Evolutionary conservation across 30 jellyfish, hydroid and myxozoan genomes (phyloP).

Genomic region (Turritopsis rubra): DNA sequence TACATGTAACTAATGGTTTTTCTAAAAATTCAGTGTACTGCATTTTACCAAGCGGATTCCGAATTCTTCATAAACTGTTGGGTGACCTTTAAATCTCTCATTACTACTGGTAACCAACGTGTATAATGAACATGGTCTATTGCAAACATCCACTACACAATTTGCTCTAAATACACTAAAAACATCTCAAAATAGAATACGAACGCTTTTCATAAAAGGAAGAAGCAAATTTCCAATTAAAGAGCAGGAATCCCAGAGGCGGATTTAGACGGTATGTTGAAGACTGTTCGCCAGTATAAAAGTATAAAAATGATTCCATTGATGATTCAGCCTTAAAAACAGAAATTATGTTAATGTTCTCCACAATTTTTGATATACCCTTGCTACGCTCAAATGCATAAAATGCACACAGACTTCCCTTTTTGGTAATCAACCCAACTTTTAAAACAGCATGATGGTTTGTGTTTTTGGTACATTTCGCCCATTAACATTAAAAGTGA

Average conservation of each 20-base stretch:
- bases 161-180: not conserved
- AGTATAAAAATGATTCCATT: too few relatives aligned
- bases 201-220: slow-evolving; percentile 2
- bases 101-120: slow-evolving; percentile 17
- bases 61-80: slow-evolving; percentile 32
- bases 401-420: slow-evolving; percentile 11
- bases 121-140: slow-evolving; percentile 29
- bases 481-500: slow-evolving; percentile 12
- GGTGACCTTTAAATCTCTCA: slow-evolving; percentile 26
- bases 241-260: slow-evolving; percentile 22
- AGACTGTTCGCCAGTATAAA: too few relatives aligned
- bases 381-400: too few relatives aligned
- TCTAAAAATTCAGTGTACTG: not conserved
- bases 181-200: slow-evolving; percentile 19
- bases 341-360: too few relatives aligned
- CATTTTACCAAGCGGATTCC: not conserved
- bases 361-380: too few relatives aligned
- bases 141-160: slow-evolving; percentile 31
- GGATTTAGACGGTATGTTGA: too few relatives aligned
- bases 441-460: not conserved
- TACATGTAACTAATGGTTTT: not conserved
- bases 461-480: slow-evolving; percentile 11
- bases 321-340: too few relatives aligned
- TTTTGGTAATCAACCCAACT: not conserved
- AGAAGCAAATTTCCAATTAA: slow-evolving; percentile 18